Percentiles rank a stretch among this genome's conserved stretches.
Conservation (phyloP, 2,888 invertebrate genomes). For the Ochropacha duplaris region DNA sequence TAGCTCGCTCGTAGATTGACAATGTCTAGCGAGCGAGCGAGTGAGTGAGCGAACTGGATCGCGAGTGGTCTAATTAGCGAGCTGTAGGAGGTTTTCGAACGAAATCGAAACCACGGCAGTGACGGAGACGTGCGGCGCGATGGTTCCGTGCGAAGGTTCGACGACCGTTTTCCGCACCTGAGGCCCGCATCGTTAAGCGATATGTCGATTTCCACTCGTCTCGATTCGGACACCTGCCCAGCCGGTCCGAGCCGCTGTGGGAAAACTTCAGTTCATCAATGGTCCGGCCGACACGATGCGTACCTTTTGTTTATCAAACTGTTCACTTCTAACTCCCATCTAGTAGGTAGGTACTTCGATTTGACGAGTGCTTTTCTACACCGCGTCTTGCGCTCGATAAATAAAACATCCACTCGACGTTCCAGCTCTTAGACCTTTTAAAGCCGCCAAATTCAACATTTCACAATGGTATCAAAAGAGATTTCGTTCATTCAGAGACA, state of each 20-base stretch:
- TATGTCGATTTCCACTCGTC: slow-evolving; percentile 56
- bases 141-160: slow-evolving; percentile 27
- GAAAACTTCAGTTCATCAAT: slow-evolving; percentile 73
- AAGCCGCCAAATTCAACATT: slow-evolving; percentile 29
- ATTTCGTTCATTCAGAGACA: slow-evolving; percentile 44
- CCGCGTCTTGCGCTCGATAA: slow-evolving; percentile 59
- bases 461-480: slow-evolving; percentile 39
- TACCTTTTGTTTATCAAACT: slow-evolving; percentile 80
- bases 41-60: slow-evolving; percentile 31
- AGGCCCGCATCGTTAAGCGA: slow-evolving; percentile 49
- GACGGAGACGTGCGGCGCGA: slow-evolving; percentile 14
- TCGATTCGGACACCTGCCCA: slow-evolving; percentile 64
- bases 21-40: slow-evolving; percentile 34
- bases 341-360: slow-evolving; percentile 48
- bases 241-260: slow-evolving; percentile 66
- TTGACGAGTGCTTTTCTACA: slow-evolving; percentile 52
- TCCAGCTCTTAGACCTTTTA: slow-evolving; percentile 26
- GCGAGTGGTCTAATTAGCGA: slow-evolving; percentile 48
- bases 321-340: slow-evolving; percentile 70
- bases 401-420: slow-evolving; percentile 47
- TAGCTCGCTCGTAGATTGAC: slow-evolving; percentile 38
- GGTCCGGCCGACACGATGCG: slow-evolving; percentile 61
- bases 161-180: slow-evolving; percentile 54
- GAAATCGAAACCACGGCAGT: slow-evolving; percentile 61
- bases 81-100: slow-evolving; percentile 42